A percentile compares a stretch with the other conserved stretches of the same genome.
These are phyloP conservation scores for Eupeodes corollae DNA, from an alignment of 1,140 invertebrate species.

Conservation along the genomic window DNA sequence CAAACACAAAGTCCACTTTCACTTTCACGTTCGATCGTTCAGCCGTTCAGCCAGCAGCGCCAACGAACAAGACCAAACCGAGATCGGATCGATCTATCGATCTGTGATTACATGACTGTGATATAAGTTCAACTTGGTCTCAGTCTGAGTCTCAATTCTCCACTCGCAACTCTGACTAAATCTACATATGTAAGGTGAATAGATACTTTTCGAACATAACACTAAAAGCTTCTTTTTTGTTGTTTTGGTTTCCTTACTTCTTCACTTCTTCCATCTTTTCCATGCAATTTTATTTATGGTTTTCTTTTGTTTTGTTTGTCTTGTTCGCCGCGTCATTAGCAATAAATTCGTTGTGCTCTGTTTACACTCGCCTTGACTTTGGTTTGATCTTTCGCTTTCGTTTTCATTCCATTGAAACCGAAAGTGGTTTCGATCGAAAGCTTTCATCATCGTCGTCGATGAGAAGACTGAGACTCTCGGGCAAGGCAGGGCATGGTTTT, in stretches of 20 bases:
- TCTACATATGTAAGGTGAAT: too few relatives aligned
- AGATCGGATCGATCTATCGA: too few relatives aligned
- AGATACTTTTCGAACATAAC: neutral
- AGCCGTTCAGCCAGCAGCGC: neutral
- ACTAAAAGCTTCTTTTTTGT: neutral
- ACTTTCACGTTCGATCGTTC: neutral
- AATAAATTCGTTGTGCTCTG: neutral
- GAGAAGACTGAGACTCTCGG: too few relatives aligned
- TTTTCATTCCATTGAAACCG: neutral
- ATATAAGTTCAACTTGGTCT: too few relatives aligned
- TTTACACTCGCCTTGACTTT: neutral
- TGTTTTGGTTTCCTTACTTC: neutral
- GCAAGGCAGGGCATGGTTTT: too few relatives aligned
- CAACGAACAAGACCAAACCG: too few relatives aligned
- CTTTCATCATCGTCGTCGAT: neutral
- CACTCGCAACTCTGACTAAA: too few relatives aligned
- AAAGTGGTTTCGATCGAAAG: neutral
- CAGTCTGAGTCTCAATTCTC: too few relatives aligned
- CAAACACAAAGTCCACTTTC: neutral
- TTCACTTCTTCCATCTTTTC: neutral
- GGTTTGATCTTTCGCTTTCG: neutral
- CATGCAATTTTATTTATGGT: neutral
- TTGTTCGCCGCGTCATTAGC: too few relatives aligned
- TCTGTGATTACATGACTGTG: too few relatives aligned
- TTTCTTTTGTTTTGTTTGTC: neutral